Percentiles rank a stretch among this genome's conserved stretches.
phyloP scores from a whole-genome alignment of 2,888 invertebrate species.

The Drosophila acutilabella region DNA sequence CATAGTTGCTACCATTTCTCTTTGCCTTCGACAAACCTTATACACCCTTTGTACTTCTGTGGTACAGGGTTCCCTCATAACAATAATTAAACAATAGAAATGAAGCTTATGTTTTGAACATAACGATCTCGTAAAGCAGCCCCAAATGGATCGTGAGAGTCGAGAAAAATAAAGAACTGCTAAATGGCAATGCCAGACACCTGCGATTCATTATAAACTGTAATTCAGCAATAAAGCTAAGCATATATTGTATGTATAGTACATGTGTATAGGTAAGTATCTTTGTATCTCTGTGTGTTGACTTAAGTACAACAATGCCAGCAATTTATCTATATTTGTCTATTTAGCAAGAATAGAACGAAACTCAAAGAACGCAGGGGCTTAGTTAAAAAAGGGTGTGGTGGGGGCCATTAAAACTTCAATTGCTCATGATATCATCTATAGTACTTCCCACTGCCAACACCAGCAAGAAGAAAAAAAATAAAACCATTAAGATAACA shows the following conservation, averaged over 20 bases:
- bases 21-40: neutral
- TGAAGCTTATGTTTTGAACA: neutral
- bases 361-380: slow-evolving; percentile 16
- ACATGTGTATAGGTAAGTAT: neutral
- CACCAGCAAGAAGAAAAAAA: slow-evolving; percentile 18
- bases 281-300: slow-evolving; percentile 19
- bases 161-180: slow-evolving; percentile 13
- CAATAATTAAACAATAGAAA: slow-evolving; percentile 9
- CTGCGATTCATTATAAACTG: slow-evolving; percentile 50
- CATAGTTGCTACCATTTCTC: no score
- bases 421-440: slow-evolving; percentile 12
- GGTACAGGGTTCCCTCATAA: neutral
- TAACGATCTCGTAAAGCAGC: slow-evolving; percentile 18
- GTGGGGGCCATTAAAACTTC: neutral
- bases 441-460: neutral
- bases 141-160: slow-evolving; percentile 45
- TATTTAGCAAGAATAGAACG: slow-evolving; percentile 28
- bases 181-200: slow-evolving; percentile 69
- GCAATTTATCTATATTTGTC: slow-evolving; percentile 65
- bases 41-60: neutral
- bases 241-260: neutral
- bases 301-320: slow-evolving; percentile 53
- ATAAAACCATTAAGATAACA: slow-evolving; percentile 55
- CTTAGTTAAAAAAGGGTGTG: slow-evolving; percentile 6
- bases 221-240: slow-evolving; percentile 10